These are phyloP conservation scores for Thamnophis elegans DNA, from an alignment of 2,797 vertebrate species.

Conservation along the genomic window DNA sequence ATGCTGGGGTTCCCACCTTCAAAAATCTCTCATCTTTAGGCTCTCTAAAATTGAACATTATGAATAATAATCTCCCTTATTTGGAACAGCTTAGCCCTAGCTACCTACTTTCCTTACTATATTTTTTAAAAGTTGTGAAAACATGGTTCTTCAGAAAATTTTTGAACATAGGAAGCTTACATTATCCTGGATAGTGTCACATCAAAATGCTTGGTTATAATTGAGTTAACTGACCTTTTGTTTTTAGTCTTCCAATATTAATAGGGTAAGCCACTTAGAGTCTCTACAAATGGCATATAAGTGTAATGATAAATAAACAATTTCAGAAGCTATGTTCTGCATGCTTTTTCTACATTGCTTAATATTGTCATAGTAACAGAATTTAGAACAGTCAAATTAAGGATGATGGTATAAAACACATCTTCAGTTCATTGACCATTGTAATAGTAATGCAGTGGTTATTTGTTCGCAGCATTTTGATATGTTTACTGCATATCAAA, in stretches of 20 bases:
- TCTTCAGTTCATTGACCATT: not conserved
- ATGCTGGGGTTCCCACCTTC: not conserved
- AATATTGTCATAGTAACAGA: not conserved
- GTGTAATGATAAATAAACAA: not conserved
- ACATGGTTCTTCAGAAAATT: not conserved
- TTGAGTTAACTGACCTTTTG: not conserved
- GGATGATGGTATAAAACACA: not conserved
- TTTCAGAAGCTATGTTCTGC: not conserved
- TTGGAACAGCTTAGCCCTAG: not conserved
- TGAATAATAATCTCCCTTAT: not conserved
- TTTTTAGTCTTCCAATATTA: not conserved
- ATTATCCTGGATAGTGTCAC: not conserved
- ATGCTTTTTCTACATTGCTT: not conserved
- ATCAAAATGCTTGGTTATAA: not conserved
- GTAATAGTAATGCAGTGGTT: constrained; percentile 1
- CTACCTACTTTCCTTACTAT: not conserved
- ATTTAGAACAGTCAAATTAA: not conserved
- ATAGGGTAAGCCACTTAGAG: not conserved
- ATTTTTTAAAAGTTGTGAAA: not conserved
- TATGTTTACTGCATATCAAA: constrained; percentile 30
- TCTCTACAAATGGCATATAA: not conserved
- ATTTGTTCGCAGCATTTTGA: constrained; percentile 27
- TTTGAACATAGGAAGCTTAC: not conserved
- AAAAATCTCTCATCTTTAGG: not conserved
- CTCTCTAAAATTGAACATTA: not conserved